Conservation (phyloP, 2,113 vertebrate species). For the Mormyrus iriodes region DNA sequence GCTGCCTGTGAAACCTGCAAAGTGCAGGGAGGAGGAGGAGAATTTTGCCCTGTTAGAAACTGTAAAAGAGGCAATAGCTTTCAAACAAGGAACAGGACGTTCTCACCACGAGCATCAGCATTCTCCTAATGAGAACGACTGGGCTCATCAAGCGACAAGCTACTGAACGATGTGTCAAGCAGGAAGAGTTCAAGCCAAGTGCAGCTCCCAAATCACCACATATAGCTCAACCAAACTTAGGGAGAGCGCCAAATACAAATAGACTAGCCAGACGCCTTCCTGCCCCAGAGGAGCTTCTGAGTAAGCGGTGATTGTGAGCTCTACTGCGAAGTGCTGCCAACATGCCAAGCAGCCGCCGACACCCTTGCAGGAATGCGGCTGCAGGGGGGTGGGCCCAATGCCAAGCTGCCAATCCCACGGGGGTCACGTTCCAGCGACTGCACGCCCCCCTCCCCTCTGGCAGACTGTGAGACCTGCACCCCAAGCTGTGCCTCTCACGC, state of each 20-base stretch:
- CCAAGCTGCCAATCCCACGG: conserved; percentile 33
- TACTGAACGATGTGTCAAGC: neutral
- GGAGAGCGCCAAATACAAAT: conserved; percentile 20
- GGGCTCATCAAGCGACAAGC: neutral
- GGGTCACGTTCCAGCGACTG: conserved; percentile 27
- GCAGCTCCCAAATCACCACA: neutral
- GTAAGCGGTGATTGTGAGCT: conserved; percentile 1
- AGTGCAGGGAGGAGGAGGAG: neutral
- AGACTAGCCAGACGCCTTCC: conserved; percentile 6
- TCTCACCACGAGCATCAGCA: neutral
- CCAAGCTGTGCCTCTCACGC: neutral
- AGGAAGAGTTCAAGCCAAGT: neutral
- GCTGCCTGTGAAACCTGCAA: conserved; percentile 85
- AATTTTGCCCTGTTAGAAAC: neutral
- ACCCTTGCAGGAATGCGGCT: conserved; percentile 16
- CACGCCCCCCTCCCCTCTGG: neutral
- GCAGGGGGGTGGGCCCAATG: conserved; percentile 23
- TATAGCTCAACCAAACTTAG: neutral
- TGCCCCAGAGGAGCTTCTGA: neutral
- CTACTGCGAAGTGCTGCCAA: conserved; percentile 14
- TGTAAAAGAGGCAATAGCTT: neutral
- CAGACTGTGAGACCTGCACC: conserved; percentile 7
- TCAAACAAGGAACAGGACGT: neutral
- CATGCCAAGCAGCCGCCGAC: conserved; percentile 27
- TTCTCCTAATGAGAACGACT: neutral